These are phyloP conservation scores for Pelecanoides urinatrix DNA, from an alignment of 2,113 vertebrate species.

Conservation along the genomic window DNA sequence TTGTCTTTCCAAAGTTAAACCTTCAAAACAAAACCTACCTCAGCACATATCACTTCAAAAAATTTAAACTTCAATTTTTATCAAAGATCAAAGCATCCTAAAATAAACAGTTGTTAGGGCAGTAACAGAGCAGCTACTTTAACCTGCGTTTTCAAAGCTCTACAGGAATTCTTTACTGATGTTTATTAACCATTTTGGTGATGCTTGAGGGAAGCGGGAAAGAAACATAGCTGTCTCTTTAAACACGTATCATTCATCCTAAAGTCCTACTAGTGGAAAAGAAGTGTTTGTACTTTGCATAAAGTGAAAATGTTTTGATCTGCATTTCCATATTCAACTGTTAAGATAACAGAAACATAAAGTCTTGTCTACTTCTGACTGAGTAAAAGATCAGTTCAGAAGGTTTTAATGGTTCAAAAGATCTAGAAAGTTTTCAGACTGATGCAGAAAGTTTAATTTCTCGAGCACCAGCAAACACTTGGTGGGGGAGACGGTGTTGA, in stretches of 20 bases:
- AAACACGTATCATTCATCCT: not conserved
- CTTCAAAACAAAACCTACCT: conserved; percentile 29
- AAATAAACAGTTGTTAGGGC: not conserved
- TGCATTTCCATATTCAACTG: not conserved
- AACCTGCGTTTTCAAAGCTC: not conserved
- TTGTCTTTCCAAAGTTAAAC: conserved; percentile 42
- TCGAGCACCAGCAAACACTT: not conserved
- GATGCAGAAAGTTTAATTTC: not conserved
- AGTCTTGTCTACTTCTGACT: not conserved
- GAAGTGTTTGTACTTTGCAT: not conserved
- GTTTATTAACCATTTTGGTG: not conserved
- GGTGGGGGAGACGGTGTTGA: not conserved
- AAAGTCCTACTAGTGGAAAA: not conserved
- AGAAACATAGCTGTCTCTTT: not conserved
- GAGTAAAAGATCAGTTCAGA: not conserved
- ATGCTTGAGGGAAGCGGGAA: not conserved
- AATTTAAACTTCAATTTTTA: not conserved
- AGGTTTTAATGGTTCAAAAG: not conserved
- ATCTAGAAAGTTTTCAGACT: not conserved
- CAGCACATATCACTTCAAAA: not conserved
- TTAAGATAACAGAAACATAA: not conserved
- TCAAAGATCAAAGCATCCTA: conserved; percentile 6
- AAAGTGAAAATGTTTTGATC: not conserved
- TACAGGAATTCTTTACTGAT: not conserved
- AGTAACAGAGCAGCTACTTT: not conserved